phyloP scores from a whole-genome alignment of 2,113 vertebrate genomes.

The Pachycephala philippinensis region DNA sequence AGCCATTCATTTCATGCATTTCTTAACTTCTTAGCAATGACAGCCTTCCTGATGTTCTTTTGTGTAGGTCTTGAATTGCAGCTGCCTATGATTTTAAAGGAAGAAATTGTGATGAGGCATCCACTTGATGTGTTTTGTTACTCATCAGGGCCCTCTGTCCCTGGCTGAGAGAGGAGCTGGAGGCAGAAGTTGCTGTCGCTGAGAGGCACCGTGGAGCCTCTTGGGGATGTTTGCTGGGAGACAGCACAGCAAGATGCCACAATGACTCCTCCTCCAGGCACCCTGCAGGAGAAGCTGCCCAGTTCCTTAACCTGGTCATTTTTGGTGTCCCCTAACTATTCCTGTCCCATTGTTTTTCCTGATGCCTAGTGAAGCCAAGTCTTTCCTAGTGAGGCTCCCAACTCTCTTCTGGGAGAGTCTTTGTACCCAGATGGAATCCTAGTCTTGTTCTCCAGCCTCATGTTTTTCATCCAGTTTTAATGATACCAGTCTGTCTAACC shows the following conservation, averaged over 20 bases:
- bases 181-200: neutral
- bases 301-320: too few relatives aligned
- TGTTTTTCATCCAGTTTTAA: neutral
- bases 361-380: neutral
- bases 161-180: neutral
- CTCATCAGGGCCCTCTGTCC: neutral
- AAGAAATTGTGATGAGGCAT: neutral
- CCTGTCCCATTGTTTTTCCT: fast-evolving
- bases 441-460: neutral
- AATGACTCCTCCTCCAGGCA: neutral
- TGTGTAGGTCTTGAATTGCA: neutral
- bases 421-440: neutral
- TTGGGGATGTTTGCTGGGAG: neutral
- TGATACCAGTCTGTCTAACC: neutral
- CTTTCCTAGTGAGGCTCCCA: neutral
- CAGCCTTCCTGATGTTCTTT: neutral
- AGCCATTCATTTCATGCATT: neutral
- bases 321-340: neutral
- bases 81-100: neutral
- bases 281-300: neutral
- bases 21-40: neutral
- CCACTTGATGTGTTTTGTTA: neutral
- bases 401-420: neutral
- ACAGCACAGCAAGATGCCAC: fast-evolving
- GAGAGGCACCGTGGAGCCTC: fast-evolving